Conservation (phyloP, 2,113 vertebrate species). For the Corapipo altera region DNA sequence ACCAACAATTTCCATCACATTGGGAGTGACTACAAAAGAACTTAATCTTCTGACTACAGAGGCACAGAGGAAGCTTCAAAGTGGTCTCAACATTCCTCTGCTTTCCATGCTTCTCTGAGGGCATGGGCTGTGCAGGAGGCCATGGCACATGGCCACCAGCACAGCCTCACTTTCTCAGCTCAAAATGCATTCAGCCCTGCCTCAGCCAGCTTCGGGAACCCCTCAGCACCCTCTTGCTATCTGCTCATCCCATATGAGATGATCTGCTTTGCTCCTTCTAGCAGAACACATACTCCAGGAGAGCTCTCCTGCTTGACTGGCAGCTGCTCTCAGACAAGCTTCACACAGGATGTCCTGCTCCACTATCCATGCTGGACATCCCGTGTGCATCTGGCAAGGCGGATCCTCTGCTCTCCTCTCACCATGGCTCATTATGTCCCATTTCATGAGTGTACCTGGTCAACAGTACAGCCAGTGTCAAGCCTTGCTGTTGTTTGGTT, state of each 20-base stretch:
- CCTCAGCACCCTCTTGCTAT: background rate
- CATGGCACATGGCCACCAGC: background rate
- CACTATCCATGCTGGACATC: background rate
- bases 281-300: background rate
- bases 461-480: background rate
- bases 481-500: background rate
- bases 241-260: rapidly evolving
- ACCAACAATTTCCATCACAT: background rate
- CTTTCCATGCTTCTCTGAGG: background rate
- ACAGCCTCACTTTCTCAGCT: background rate
- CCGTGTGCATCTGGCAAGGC: background rate
- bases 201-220: background rate
- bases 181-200: background rate
- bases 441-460: background rate
- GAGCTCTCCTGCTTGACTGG: background rate
- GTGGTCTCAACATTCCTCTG: background rate
- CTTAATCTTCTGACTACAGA: background rate
- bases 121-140: rapidly evolving
- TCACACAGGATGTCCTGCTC: background rate
- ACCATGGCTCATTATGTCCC: background rate
- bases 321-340: background rate
- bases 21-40: background rate
- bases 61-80: background rate
- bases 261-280: background rate
- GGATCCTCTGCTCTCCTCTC: background rate